phyloP scores from a whole-genome alignment of 2,113 vertebrate species.

The Gallinago undulata region DNA sequence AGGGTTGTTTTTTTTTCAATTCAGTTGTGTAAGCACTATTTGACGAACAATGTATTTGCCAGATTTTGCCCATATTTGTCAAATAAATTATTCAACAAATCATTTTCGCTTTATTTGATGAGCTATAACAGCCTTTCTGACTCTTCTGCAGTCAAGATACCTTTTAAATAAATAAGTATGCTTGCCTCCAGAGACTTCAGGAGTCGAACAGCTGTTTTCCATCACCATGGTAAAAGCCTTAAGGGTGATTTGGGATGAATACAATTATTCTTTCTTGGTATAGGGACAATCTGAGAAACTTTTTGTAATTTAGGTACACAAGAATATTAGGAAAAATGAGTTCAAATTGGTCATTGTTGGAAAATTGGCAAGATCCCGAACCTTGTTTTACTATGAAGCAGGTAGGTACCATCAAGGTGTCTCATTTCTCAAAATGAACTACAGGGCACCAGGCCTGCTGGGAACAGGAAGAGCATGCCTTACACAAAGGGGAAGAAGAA shows the following conservation, averaged over 20 bases:
- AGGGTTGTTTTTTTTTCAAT: background rate
- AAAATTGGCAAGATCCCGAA: background rate
- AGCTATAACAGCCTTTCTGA: conserved; percentile 35
- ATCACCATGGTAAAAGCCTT: conserved; percentile 41
- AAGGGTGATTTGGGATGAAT: conserved; percentile 7
- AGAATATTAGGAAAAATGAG: background rate
- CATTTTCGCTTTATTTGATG: conserved; percentile 41
- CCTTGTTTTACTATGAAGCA: background rate
- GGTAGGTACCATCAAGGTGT: background rate
- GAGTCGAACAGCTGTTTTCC: background rate
- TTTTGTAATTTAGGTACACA: background rate
- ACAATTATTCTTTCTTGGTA: background rate
- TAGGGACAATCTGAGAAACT: background rate
- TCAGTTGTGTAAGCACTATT: conserved; percentile 16
- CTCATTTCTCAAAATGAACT: background rate
- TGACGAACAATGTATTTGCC: conserved; percentile 29
- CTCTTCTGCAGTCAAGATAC: conserved; percentile 39
- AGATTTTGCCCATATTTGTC: conserved; percentile 56
- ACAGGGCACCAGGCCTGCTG: too few species aligned
- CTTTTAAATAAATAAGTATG: conserved; percentile 61
- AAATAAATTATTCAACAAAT: conserved; percentile 69
- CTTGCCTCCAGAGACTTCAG: conserved; percentile 3
- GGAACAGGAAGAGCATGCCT: too few species aligned
- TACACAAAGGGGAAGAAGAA: too few species aligned
- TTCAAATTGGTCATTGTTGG: background rate